phyloP scores from a whole-genome alignment of 2,113 vertebrate genomes.

The Dipodomys spectabilis region DNA sequence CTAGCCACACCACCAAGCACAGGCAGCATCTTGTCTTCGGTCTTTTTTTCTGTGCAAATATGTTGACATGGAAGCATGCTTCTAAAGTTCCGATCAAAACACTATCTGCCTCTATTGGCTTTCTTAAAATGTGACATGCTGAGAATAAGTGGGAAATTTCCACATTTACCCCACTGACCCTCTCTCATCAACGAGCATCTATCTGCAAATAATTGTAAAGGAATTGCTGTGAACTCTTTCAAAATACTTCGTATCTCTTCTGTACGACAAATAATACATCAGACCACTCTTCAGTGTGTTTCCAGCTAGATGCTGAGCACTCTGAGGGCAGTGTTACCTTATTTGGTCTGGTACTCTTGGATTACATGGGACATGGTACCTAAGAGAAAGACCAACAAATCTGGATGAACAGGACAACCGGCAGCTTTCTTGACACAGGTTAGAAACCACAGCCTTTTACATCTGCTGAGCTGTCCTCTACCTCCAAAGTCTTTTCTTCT shows the following conservation, averaged over 20 bases:
- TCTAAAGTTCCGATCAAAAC: neutral
- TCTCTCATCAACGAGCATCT: slow-evolving; percentile 11
- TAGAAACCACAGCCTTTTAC: neutral
- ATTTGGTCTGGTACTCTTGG: neutral
- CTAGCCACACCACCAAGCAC: neutral
- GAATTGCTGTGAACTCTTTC: neutral
- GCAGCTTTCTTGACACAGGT: neutral
- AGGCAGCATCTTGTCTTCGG: neutral
- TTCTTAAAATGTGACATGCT: slow-evolving; percentile 30
- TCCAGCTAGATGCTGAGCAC: neutral
- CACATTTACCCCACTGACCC: neutral
- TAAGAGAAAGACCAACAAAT: no score
- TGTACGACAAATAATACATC: neutral
- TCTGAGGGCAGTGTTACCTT: neutral
- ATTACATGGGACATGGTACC: neutral
- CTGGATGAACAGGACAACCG: neutral
- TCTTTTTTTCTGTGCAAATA: slow-evolving; percentile 39
- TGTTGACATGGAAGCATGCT: slow-evolving; percentile 54
- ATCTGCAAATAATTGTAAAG: neutral
- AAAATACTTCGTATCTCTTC: neutral
- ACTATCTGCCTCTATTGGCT: slow-evolving; percentile 1
- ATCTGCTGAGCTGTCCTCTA: neutral
- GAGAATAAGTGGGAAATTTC: slow-evolving; percentile 26
- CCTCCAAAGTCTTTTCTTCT: neutral
- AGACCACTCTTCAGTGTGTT: neutral